phyloP scores from a whole-genome alignment of 1,140 invertebrate genomes.

The Campodea augens region DNA sequence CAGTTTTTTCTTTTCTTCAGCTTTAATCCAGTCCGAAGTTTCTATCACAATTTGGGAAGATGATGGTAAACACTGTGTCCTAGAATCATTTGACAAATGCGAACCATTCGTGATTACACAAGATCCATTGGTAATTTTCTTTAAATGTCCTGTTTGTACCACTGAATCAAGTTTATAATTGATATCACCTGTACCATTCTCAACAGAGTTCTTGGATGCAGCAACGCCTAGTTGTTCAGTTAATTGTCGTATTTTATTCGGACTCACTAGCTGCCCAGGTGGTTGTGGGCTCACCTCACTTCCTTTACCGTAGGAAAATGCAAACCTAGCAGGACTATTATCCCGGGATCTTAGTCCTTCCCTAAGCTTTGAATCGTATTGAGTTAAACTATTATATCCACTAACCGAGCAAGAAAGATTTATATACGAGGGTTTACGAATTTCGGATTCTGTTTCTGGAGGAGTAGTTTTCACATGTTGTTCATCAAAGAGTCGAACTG shows the following conservation, averaged over 20 bases:
- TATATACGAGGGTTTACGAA: slow-evolving; percentile 52
- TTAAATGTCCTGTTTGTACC: too few relatives aligned
- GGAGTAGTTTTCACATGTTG: too few relatives aligned
- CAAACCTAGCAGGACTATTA: slow-evolving; percentile 17
- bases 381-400: slow-evolving; percentile 65
- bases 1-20: background rate
- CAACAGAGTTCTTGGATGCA: background rate
- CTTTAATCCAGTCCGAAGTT: too few relatives aligned
- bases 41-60: too few relatives aligned
- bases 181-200: background rate
- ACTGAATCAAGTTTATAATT: background rate
- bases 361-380: slow-evolving; percentile 44
- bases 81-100: too few relatives aligned
- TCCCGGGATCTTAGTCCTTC: slow-evolving; percentile 35
- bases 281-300: slow-evolving; percentile 12
- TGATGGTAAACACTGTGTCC: too few relatives aligned
- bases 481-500: background rate
- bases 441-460: too few relatives aligned
- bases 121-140: too few relatives aligned
- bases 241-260: slow-evolving; percentile 6
- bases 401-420: slow-evolving; percentile 73
- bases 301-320: slow-evolving; percentile 13
- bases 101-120: too few relatives aligned
- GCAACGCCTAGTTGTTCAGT: slow-evolving; percentile 8
- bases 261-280: slow-evolving; percentile 7